Evolutionary conservation across 2,797 vertebrate genomes (phyloP).

Genomic region (Amphiprion clarkii): DNA sequence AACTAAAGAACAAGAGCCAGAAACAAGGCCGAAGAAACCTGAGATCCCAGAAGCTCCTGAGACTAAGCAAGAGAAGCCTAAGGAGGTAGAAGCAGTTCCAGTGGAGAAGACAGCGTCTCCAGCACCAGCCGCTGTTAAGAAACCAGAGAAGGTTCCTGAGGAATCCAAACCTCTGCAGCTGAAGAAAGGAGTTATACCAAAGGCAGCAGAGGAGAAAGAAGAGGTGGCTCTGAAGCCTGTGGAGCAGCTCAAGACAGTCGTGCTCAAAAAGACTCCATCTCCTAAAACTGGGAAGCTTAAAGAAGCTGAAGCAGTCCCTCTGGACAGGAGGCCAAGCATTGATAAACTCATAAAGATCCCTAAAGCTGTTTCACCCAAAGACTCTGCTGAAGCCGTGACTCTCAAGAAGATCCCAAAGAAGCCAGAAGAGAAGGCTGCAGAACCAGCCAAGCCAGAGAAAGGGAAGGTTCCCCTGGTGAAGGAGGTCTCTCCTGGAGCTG

Average conservation of each 20-base stretch:
- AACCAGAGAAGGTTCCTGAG: slow-evolving; percentile 74
- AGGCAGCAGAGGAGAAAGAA: slow-evolving; percentile 75
- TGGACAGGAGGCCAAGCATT: slow-evolving; percentile 73
- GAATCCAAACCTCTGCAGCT: slow-evolving; percentile 75
- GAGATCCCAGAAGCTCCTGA: slow-evolving; percentile 58
- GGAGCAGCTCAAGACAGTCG: slow-evolving; percentile 76
- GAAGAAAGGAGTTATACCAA: slow-evolving; percentile 78
- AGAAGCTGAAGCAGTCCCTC: slow-evolving; percentile 67
- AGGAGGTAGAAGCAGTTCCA: slow-evolving; percentile 53
- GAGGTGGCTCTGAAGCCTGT: slow-evolving; percentile 79
- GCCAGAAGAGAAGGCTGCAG: slow-evolving; percentile 70
- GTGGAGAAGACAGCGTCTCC: slow-evolving; percentile 68
- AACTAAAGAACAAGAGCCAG: slow-evolving; percentile 64
- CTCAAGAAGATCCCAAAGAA: slow-evolving; percentile 80
- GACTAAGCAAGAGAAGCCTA: slow-evolving; percentile 69
- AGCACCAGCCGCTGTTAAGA: slow-evolving; percentile 64
- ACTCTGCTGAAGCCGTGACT: slow-evolving; percentile 74
- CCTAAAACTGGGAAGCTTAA: slow-evolving; percentile 80
- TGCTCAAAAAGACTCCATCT: slow-evolving; percentile 83
- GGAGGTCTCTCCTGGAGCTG: slow-evolving; percentile 83
- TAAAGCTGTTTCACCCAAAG: slow-evolving; percentile 79
- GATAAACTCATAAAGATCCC: slow-evolving; percentile 75
- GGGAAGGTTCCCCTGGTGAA: slow-evolving; percentile 72
- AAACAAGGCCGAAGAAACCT: slow-evolving; percentile 58
- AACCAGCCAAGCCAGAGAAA: slow-evolving; percentile 58